Evolutionary conservation across 1,140 invertebrate genomes (phyloP), one percentile per base, ranked within the genome.

Genomic region (Drosophila bipectinata): DNA sequence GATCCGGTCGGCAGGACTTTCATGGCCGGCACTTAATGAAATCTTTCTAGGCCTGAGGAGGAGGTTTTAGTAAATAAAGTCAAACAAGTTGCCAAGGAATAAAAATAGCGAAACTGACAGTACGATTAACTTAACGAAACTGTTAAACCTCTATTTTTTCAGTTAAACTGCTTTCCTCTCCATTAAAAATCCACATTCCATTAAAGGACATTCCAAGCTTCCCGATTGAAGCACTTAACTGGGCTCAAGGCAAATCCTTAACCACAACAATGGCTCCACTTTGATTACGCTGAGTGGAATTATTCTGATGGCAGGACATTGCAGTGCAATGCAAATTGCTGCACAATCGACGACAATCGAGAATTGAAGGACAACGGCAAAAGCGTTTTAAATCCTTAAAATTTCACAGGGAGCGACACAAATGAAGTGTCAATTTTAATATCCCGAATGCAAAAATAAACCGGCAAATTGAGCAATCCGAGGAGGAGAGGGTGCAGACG

Each of bases 381-480:
- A 24, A 63, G 69, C 34, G 74, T 68, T 69, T 54, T 47, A 73
- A 79, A 73, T 59, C 60, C 55, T 34, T 55, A 58, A 41, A 71
- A 57, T 26, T 37, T 52, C 21, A 48, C 51, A 51, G 48, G 57
- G 39, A 30, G 56, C 60, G 79, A 64, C 61, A 45, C 68, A 64
- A 78, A 82, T 82, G 44, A 83, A 83, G 74, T 78, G 79, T 49
- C 59, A 63, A 83, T 74, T 82, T 83, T 81, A 83, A 74, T 78
- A 76, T 76, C 60, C 53, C 55, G 55, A 77, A 77, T 54, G 52
- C n/a, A 47, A 57, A 55, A 63, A 56, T 49, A 67, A 49, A 37
- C 61, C 53, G 49, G 39, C 60, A 75, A 82, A 83, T 84, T 82
- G 79, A 82, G 79, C 79, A 82, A 26, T 44, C 44, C 26, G 26